Evolutionary conservation across 2,113 vertebrate species (phyloP).

Genomic region (Balaenoptera acutorostrata): DNA sequence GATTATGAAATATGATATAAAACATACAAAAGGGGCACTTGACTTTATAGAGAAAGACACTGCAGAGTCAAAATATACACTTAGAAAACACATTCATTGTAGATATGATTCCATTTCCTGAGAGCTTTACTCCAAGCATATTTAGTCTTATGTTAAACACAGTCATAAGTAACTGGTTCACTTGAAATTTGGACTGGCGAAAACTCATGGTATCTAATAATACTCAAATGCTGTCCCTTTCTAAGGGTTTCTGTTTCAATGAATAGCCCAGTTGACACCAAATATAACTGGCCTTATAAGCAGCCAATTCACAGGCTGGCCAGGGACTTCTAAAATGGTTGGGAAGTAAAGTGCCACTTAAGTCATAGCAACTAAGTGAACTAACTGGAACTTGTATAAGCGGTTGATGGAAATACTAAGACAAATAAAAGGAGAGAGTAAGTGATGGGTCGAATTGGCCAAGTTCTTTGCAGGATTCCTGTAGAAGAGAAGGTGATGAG

Average conservation of each 20-base stretch:
- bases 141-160: conserved; percentile 29
- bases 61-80: neutral
- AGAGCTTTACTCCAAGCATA: neutral
- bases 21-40: neutral
- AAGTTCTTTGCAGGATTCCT: neutral
- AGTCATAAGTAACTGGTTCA: neutral
- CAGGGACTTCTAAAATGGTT: neutral
- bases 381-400: neutral
- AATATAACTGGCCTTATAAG: neutral
- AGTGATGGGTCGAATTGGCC: neutral
- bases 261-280: neutral
- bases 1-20: neutral
- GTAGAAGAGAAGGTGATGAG: neutral
- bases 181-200: neutral
- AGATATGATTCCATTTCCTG: conserved; percentile 24
- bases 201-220: neutral
- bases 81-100: neutral
- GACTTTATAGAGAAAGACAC: neutral
- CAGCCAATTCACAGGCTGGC: neutral
- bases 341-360: neutral
- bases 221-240: neutral
- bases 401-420: neutral
- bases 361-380: neutral
- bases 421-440: neutral
- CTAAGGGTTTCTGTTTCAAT: neutral